A percentile compares a stretch with the other conserved stretches of the same genome.
Evolutionary conservation across 2,888 invertebrate species (phyloP).

Genomic region (Heliconius sara): DNA sequence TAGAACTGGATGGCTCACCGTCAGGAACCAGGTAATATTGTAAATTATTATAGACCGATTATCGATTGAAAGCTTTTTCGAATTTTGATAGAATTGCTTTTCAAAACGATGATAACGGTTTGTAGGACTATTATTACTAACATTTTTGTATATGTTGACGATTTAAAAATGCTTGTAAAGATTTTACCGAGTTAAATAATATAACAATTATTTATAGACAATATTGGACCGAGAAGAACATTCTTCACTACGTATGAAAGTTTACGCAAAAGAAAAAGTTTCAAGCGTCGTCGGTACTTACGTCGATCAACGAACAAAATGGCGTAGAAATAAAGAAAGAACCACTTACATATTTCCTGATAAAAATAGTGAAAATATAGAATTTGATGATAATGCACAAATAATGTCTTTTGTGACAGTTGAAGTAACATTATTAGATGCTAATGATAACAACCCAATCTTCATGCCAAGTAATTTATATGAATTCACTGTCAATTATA

Average conservation of each 20-base stretch:
- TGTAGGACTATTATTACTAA: background rate
- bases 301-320: conserved; percentile 73
- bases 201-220: conserved; percentile 73
- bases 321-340: conserved; percentile 70
- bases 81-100: no score
- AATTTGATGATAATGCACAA: conserved; percentile 71
- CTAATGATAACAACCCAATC: conserved; percentile 95
- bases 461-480: conserved; percentile 93
- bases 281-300: conserved; percentile 86
- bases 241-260: conserved; percentile 88
- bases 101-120: background rate
- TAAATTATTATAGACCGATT: no score
- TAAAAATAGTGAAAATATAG: conserved; percentile 74
- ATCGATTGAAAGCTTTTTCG: no score
- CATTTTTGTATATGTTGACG: background rate
- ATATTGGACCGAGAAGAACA: conserved; percentile 91
- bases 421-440: conserved; percentile 92
- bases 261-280: conserved; percentile 90
- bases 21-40: conserved; percentile 84
- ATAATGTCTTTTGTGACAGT: conserved; percentile 86
- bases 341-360: conserved; percentile 80
- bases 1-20: conserved; percentile 93
- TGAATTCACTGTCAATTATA: conserved; percentile 88
- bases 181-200: no score
- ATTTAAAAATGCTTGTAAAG: background rate